Evolutionary conservation across 2,888 invertebrate species (phyloP).

Genomic region (Acronicta aceris): DNA sequence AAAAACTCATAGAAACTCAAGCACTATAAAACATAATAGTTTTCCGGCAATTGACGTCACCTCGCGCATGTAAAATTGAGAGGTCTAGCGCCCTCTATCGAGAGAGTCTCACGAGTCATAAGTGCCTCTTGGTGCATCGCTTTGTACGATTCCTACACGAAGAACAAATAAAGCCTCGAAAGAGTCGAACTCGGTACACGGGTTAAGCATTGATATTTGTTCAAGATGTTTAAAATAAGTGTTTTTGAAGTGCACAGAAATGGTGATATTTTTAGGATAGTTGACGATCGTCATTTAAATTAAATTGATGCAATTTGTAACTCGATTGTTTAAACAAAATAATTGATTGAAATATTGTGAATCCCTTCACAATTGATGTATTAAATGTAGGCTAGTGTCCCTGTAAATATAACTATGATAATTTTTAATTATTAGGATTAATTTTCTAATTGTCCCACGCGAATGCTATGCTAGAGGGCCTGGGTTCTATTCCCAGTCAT

Average conservation of each 20-base stretch:
- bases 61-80: slow-evolving; percentile 42
- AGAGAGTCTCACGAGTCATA: slow-evolving; percentile 35
- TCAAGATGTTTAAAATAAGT: slow-evolving; percentile 16
- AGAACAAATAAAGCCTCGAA: slow-evolving; percentile 49
- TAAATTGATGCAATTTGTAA: slow-evolving; percentile 19
- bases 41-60: slow-evolving; percentile 36
- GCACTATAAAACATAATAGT: slow-evolving; percentile 19
- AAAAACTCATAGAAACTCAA: too few relatives aligned
- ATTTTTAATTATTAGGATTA: too few relatives aligned
- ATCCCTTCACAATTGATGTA: too few relatives aligned
- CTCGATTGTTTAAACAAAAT: too few relatives aligned
- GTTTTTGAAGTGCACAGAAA: slow-evolving; percentile 3
- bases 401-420: too few relatives aligned
- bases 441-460: too few relatives aligned
- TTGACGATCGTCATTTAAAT: background rate
- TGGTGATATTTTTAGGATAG: background rate
- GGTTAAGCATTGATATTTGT: slow-evolving; percentile 35
- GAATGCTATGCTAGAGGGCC: too few relatives aligned
- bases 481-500: too few relatives aligned
- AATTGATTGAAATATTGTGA: too few relatives aligned
- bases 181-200: slow-evolving; percentile 24
- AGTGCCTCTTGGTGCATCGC: slow-evolving; percentile 55
- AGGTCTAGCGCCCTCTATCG: slow-evolving; percentile 47
- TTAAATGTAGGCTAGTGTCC: too few relatives aligned
- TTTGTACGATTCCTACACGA: slow-evolving; percentile 39